phyloP scores from a whole-genome alignment of 2,113 vertebrate species.

The Carettochelys insculpta region DNA sequence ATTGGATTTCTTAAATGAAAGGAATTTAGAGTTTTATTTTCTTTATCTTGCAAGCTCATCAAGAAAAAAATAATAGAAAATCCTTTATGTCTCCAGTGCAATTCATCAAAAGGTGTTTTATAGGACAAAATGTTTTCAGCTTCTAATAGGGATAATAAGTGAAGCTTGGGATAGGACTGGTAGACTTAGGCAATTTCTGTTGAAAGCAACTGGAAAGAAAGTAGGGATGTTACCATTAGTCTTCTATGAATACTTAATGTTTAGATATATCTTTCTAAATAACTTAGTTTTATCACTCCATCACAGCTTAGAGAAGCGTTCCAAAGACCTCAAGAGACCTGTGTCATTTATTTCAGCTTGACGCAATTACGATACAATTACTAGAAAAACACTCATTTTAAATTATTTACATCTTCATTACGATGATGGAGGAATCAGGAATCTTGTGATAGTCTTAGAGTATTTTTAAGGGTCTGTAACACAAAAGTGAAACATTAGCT shows the following conservation, averaged over 20 bases:
- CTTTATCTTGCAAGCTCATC: constrained; percentile 67
- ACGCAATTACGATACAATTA: constrained; percentile 67
- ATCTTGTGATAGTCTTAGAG: constrained; percentile 27
- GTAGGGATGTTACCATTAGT: constrained; percentile 46
- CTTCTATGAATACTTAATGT: constrained; percentile 41
- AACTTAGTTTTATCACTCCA: constrained; percentile 48
- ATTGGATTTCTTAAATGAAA: constrained; percentile 70
- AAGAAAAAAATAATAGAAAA: constrained; percentile 64
- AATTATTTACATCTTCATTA: constrained; percentile 28
- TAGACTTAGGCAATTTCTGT: constrained; percentile 18
- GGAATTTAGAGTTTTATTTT: constrained; percentile 60
- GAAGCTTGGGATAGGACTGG: constrained; percentile 62
- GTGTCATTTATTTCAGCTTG: constrained; percentile 70
- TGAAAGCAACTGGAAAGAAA: constrained; percentile 56
- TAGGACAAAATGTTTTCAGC: constrained; percentile 71
- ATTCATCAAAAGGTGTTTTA: constrained; percentile 60
- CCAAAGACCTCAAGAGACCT: constrained; percentile 3
- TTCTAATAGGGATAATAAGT: constrained; percentile 64
- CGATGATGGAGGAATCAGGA: constrained; percentile 37
- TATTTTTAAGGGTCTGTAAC: constrained; percentile 39
- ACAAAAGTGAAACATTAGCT: constrained; percentile 19
- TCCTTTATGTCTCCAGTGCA: constrained; percentile 49
- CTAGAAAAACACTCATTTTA: constrained; percentile 25
- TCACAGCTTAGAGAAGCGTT: constrained; percentile 36
- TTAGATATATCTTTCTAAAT: constrained; percentile 51